Base-by-base conservation (phyloP, 2,113 vertebrate genomes). In the Stegostoma tigrinum region DNA sequence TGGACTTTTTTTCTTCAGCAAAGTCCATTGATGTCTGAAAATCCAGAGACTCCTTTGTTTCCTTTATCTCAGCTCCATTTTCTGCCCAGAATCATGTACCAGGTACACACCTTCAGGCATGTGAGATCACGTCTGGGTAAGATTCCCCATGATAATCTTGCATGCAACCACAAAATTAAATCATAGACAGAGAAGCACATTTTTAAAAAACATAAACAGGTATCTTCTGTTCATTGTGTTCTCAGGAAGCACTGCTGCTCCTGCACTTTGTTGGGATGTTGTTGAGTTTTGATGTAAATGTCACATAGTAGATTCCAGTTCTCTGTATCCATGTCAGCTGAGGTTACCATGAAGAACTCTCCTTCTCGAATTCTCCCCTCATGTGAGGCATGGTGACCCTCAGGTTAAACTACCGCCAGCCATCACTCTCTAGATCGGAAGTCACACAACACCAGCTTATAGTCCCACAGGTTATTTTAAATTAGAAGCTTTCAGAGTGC, bases 61-160 rank as follows among this genome's bases (percentile, higher is more conserved):
- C 42, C 70, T 94, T 94, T 70, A 94, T 70, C 23, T 45, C 0
- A 70, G 27, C 23, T 70, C 24, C 42, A 48, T 45, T 70, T 70
- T 45, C n/a, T 68, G 66, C 23, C 67, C 45, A 67, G 23, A 42
- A 70, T 68, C 55, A 19, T 15, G n/a, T 15, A 91, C 14, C 55
- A 70, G 66, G 23, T 67, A 38, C 21, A 45, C 67, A 68, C 45
- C n/a, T 70, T 94, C 66, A 94, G 61, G 38, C 66, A 14, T 94
- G 93, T 94, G 93, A 94, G n/a, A 48, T 94, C 66, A 45, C 45
- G 93, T 94, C 93, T 94, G 38, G 34, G 87, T 61, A 52, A 94
- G 38, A 94, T 45, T 21, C 91, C 19, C 5, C 64, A 27, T 27
- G 61, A 45, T 94, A 70, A 42, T 48, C 66, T 94, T 8, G 10